Conservation (phyloP, 2,888 invertebrate species). For the Stenoptilia bipunctidactyla region DNA sequence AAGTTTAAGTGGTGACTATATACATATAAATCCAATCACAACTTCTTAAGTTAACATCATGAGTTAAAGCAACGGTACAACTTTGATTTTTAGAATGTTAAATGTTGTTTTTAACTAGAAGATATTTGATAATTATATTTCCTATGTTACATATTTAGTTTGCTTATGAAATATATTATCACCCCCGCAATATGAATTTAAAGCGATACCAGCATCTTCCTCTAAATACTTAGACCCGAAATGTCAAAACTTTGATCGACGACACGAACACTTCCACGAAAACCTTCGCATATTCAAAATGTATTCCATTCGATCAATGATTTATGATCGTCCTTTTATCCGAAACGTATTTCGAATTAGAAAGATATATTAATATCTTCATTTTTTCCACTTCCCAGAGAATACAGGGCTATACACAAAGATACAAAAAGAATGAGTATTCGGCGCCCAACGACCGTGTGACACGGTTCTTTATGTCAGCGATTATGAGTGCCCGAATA, state of each 20-base stretch:
- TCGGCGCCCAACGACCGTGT: slow-evolving; percentile 69
- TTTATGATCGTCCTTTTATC: slow-evolving; percentile 65
- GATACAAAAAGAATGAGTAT: slow-evolving; percentile 61
- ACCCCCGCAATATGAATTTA: too few species aligned
- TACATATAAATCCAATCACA: too few species aligned
- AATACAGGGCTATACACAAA: slow-evolving; percentile 49
- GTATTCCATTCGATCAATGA: slow-evolving; percentile 54
- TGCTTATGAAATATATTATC: too few species aligned
- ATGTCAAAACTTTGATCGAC: slow-evolving; percentile 12
- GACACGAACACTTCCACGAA: slow-evolving; percentile 55
- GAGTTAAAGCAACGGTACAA: too few species aligned
- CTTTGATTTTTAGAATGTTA: too few species aligned
- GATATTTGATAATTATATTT: too few species aligned
- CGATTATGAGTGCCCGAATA: slow-evolving; percentile 68
- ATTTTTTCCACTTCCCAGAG: slow-evolving; percentile 69
- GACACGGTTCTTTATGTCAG: slow-evolving; percentile 70
- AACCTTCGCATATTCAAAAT: slow-evolving; percentile 49
- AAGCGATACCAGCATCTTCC: too few species aligned
- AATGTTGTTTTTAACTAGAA: too few species aligned
- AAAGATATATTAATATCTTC: slow-evolving; percentile 71
- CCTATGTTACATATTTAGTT: too few species aligned
- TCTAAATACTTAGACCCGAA: too few species aligned
- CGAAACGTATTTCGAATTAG: slow-evolving; percentile 70
- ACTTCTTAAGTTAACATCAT: too few species aligned
- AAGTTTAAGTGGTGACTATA: too few species aligned